A percentile compares a stretch with the other conserved stretches of the same genome.
phyloP scores from a whole-genome alignment of 2,797 vertebrate genomes.

The Chelidonichthys spinosus region DNA sequence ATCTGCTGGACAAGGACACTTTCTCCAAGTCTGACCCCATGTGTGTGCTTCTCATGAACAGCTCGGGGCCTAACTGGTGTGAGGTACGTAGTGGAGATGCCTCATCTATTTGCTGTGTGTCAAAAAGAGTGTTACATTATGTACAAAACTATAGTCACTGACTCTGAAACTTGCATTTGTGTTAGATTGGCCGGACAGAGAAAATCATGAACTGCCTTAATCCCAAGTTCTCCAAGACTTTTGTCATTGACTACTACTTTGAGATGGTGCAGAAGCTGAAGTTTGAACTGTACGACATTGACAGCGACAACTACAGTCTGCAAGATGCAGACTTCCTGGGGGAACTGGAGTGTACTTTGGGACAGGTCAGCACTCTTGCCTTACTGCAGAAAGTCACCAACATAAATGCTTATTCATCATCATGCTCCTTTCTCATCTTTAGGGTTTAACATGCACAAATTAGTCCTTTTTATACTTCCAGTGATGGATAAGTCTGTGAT shows the following conservation, averaged over 20 bases:
- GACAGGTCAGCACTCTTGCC: constrained; percentile 75
- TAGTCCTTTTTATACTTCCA: neutral
- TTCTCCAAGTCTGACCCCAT: constrained; percentile 93
- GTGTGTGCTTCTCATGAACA: constrained; percentile 89
- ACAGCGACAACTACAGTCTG: constrained; percentile 88
- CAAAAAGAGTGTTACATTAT: neutral
- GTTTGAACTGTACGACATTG: constrained; percentile 94
- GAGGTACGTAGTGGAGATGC: constrained; percentile 84
- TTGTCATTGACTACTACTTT: constrained; percentile 94
- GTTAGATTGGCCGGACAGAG: constrained; percentile 92
- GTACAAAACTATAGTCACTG: neutral
- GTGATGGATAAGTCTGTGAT: neutral
- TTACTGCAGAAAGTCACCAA: neutral
- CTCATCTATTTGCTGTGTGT: neutral
- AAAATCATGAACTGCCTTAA: constrained; percentile 90
- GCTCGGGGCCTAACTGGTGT: constrained; percentile 87
- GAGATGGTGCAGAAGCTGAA: constrained; percentile 95
- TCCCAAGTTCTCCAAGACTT: constrained; percentile 91
- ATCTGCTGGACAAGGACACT: constrained; percentile 91
- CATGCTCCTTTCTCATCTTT: neutral
- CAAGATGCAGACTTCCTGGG: constrained; percentile 94
- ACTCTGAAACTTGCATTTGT: constrained; percentile 3
- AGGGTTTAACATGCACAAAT: neutral
- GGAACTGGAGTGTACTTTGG: constrained; percentile 91
- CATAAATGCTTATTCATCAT: neutral